Percentiles rank a stretch among this genome's conserved stretches.
These are phyloP conservation scores for Gila robusta DNA, from an alignment of 2,797 vertebrate genomes.

Conservation along the genomic window DNA sequence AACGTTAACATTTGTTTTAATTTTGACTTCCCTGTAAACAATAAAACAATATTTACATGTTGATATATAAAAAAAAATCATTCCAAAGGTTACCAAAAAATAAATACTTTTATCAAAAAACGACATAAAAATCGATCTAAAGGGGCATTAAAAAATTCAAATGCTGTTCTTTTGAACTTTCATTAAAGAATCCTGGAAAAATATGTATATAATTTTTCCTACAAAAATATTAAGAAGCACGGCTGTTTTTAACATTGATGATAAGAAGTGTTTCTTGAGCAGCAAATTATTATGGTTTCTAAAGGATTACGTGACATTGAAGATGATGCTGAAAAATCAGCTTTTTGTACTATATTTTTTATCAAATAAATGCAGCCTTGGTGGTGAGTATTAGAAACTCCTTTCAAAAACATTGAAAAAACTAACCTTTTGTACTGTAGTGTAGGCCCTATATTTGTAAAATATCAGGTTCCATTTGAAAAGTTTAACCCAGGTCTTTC, in stretches of 20 bases:
- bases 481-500: neutral
- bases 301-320: neutral
- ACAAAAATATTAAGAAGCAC: neutral
- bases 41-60: neutral
- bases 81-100: neutral
- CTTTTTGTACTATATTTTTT: neutral
- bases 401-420: neutral
- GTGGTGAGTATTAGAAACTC: neutral
- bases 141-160: neutral
- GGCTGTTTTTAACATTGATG: neutral
- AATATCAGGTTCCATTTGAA: slow-evolving; percentile 4
- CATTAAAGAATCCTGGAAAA: neutral
- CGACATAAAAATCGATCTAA: neutral
- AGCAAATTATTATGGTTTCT: neutral
- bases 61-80: neutral
- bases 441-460: neutral
- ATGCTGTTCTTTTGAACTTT: neutral
- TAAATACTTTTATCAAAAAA: neutral
- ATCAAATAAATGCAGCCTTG: neutral
- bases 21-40: neutral
- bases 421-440: neutral
- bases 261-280: neutral
- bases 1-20: neutral
- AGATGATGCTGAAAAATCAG: neutral
- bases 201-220: neutral